These are phyloP conservation scores for Aporophyla nigra DNA, from an alignment of 2,888 invertebrate species.

Conservation along the genomic window DNA sequence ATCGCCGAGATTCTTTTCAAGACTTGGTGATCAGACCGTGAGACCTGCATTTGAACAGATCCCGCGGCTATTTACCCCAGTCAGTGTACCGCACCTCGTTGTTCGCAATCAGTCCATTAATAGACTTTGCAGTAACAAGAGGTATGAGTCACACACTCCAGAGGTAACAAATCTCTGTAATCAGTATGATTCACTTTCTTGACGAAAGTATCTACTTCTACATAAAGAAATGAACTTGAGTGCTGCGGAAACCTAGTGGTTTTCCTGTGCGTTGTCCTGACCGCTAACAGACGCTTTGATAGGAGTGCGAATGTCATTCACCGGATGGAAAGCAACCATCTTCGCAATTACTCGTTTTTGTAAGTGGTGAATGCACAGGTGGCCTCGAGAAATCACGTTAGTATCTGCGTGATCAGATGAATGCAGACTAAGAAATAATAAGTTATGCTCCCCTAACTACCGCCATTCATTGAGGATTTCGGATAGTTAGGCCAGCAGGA, in stretches of 20 bases:
- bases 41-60: background rate
- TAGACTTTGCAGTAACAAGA: too few relatives aligned
- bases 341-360: background rate
- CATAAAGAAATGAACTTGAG: background rate
- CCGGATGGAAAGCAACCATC: background rate
- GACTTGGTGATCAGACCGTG: conserved; percentile 8
- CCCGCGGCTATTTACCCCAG: conserved; percentile 11
- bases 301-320: background rate
- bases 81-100: conserved; percentile 11
- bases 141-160: too few relatives aligned
- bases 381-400: background rate
- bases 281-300: background rate
- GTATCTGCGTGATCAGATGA: background rate
- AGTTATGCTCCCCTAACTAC: background rate
- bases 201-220: background rate
- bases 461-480: background rate
- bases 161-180: conserved; percentile 15
- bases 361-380: background rate
- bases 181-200: conserved; percentile 27
- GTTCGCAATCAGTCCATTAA: too few relatives aligned
- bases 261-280: background rate
- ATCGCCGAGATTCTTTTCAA: conserved; percentile 1
- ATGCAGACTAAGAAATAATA: background rate
- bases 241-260: background rate
- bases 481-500: background rate